Base-by-base conservation (phyloP, 1,140 invertebrate species). In the Aphidius ervi region DNA sequence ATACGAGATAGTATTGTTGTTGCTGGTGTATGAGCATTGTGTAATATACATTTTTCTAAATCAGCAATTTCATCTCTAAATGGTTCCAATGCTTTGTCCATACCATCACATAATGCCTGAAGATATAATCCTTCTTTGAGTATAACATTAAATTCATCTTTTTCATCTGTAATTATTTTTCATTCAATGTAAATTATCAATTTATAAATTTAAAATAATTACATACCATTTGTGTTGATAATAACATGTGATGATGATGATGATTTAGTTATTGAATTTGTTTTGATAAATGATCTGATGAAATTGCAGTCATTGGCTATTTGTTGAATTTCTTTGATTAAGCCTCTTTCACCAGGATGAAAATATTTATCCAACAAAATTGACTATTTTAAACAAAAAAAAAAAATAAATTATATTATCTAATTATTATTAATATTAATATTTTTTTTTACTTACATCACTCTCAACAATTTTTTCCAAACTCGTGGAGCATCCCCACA, bases 71-170 rank as follows among this genome's bases (percentile, higher is more conserved):
- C 80, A 39, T 82, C 67, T 43, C 81, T 73, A 70, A 85, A 87
- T n/a, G 82, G 78, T 57, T 82, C 74, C 5, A 88, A 72, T 0
- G 82, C 81, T 60, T 77, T 68, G 55, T 85, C 77, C 56, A 87
- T 74, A 8, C 85, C 86, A 72, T 83, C 77, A 31, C 83, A 84
- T 60, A 87, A 82, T 46, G 84, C 82, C 65, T 80, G 80, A 23
- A 87, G 68, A 68, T 88, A 88, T 20, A 83, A 66, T 4, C 86
- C 85, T 57, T 72, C 61, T 9, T 20, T 16, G 5, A 58, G 8
- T 42, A 62, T 4, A 31, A 31, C 23, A 31, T 31, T 31, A 3
- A 31, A 31, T 31, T 31, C 2, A 52, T 56, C 62, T 57, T 46
- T 57, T 47, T 63, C 68, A 31, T 6, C 65, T 57, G 63, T 46